These are phyloP conservation scores for Crocidura indochinensis DNA, from an alignment of 2,797 vertebrate species.

Conservation along the genomic window DNA sequence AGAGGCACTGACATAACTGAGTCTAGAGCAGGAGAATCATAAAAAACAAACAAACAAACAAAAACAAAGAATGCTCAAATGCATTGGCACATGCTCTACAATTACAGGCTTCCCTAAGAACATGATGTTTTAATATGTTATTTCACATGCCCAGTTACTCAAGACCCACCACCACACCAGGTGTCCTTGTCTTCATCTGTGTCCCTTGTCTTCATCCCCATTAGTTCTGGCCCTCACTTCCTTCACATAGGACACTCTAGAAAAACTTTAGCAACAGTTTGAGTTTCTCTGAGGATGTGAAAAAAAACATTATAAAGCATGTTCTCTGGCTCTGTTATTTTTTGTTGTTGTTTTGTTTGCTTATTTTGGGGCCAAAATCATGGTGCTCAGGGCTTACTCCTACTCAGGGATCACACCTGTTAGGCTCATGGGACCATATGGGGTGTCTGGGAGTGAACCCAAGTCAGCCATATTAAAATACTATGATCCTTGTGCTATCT, in stretches of 20 bases:
- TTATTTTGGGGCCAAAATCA: no score
- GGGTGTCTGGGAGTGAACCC: no score
- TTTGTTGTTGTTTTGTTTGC: no score
- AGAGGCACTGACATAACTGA: neutral
- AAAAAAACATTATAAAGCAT: neutral
- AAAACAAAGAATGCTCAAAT: neutral
- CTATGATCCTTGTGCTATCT: no score
- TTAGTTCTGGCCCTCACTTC: neutral
- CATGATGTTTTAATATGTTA: neutral
- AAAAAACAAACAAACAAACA: slow-evolving; percentile 42
- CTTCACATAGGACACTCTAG: neutral
- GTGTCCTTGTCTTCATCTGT: neutral
- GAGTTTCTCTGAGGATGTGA: neutral
- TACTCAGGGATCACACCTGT: no score
- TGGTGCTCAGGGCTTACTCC: no score
- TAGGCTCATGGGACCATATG: no score
- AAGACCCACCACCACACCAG: neutral
- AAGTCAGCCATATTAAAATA: no score
- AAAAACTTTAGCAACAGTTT: neutral
- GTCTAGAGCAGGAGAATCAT: slow-evolving; percentile 18
- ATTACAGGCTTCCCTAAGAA: neutral
- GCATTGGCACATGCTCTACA: neutral
- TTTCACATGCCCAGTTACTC: neutral
- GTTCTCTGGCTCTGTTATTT: no score
- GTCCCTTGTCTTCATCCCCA: neutral